A percentile compares a stretch with the other conserved stretches of the same genome.
Conservation (phyloP, 2,113 vertebrate genomes). For the Ailuropoda melanoleuca region DNA sequence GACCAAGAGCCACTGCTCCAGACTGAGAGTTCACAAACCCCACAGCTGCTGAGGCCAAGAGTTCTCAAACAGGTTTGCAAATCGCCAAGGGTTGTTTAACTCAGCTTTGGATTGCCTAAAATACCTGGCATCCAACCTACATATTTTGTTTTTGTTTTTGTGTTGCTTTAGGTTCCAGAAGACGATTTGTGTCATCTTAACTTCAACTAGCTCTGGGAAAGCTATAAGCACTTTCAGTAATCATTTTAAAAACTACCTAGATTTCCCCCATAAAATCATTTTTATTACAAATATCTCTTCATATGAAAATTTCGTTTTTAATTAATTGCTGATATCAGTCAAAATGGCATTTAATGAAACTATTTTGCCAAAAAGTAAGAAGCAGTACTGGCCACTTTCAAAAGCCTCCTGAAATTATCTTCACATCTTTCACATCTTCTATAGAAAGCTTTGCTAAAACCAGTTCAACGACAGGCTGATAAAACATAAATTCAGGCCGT, state of each 20-base stretch:
- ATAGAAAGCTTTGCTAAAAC: background rate
- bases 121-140: background rate
- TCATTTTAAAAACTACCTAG: background rate
- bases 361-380: constrained; percentile 35
- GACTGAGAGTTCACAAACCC: background rate
- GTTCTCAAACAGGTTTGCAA: background rate
- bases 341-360: constrained; percentile 28
- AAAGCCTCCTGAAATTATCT: background rate
- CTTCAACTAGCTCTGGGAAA: background rate
- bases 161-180: background rate
- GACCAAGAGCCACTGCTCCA: background rate
- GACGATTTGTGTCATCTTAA: background rate
- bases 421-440: background rate
- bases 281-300: background rate
- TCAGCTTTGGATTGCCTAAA: background rate
- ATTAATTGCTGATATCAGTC: background rate
- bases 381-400: background rate
- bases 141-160: background rate
- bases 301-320: constrained; percentile 4
- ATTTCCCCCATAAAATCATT: background rate
- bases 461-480: background rate
- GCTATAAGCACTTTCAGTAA: background rate
- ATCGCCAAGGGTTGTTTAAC: background rate
- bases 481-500: background rate
- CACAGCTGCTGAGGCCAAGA: background rate